phyloP scores from a whole-genome alignment of 2,113 vertebrate species.

The Smithornis capensis region DNA sequence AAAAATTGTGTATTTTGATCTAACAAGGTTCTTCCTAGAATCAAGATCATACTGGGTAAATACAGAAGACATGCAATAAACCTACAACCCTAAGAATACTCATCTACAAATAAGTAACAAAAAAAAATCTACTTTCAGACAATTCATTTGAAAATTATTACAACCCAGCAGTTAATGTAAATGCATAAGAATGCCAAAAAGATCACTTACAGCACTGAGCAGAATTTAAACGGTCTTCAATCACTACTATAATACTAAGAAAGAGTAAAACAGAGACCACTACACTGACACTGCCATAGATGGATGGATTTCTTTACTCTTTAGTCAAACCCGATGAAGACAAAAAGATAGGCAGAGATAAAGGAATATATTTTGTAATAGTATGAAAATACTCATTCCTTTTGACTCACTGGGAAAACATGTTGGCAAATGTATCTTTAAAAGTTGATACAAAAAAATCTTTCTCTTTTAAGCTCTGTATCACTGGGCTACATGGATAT shows the following conservation, averaged over 20 bases:
- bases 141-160: background rate
- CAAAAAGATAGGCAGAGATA: background rate
- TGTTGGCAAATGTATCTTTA: background rate
- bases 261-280: background rate
- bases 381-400: background rate
- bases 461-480: background rate
- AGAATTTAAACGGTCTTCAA: conserved; percentile 16
- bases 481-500: background rate
- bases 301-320: background rate
- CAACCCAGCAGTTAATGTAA: background rate
- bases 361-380: background rate
- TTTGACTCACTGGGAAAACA: background rate
- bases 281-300: background rate
- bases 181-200: background rate
- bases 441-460: background rate
- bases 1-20: background rate
- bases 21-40: background rate
- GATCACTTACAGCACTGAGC: background rate
- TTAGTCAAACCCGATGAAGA: conserved; percentile 1
- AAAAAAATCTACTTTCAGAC: background rate
- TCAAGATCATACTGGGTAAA: background rate
- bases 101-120: background rate
- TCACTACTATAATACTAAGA: background rate
- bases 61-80: background rate
- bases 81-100: background rate